Base-by-base conservation (phyloP, 2,797 vertebrate species). In the Pempheris klunzingeri region DNA sequence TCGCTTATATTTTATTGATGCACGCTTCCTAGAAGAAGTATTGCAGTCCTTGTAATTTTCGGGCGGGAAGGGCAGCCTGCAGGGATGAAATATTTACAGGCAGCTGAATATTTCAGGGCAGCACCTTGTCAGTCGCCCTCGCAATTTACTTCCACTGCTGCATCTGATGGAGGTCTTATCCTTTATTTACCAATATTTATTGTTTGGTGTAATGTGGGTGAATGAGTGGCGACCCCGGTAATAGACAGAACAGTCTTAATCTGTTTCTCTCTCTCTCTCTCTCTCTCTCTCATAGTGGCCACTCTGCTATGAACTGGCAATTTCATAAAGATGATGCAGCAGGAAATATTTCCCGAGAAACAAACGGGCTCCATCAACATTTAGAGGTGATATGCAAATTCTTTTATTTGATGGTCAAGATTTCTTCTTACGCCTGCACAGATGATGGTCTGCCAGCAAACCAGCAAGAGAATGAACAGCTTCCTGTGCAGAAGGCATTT, bases 401-500 rank as follows among this genome's bases (percentile, higher is more conserved):
- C 13, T 41, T 32, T 32, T 32, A 32, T 32, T 32, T 58, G 4
- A 78, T 64, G 55, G 60, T 71, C 41, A 46, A 44, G 15, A 34
- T 4, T 2, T 14, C 9, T 32, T 72, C 24, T 57, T 11, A 4
- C 17, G 18, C 46, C 2, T 61, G 49, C 26, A 24, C 43, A 57
- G 61, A 60, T 62, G 58, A 50, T 20, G 11, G 32, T 71, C 62
- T 84, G 28, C 69, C n/a, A 74, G 65, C 47, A 74, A 80, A 81
- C 41, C 83, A 80, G 84, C 86, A 57, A 79, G 78, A 87, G 89
- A 95, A 96, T 95, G 94, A 96, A 94, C 96, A 96, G 91, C 93
- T 95, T 94, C 88, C 77, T 81, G 87, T 78, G 84, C 88, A 94
- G 94, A 95, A 95, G 95, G 94, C 93, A 83, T 95, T 96, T 96